Evolutionary conservation across 1,140 invertebrate species (phyloP).

Genomic region (Spodoptera frugiperda): DNA sequence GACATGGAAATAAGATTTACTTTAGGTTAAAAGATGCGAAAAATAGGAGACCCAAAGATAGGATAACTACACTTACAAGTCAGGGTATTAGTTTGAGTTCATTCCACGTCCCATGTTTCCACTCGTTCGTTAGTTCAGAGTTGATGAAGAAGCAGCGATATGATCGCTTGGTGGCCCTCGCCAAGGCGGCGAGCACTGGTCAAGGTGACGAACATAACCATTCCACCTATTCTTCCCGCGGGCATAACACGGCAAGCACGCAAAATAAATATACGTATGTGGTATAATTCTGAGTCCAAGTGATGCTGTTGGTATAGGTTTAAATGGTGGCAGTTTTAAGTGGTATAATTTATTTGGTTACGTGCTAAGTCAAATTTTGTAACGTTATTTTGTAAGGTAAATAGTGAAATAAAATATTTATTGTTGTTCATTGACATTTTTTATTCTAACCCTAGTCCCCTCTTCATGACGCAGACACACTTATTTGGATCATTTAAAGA

Average conservation of each 20-base stretch:
- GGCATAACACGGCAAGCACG: background rate
- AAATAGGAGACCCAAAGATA: conserved; percentile 67
- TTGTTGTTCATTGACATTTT: background rate
- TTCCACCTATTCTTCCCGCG: background rate
- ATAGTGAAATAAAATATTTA: conserved; percentile 48
- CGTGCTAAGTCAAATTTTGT: conserved; percentile 74
- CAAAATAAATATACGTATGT: background rate
- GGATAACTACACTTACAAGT: conserved; percentile 59
- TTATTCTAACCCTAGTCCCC: no score
- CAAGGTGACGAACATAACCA: no score
- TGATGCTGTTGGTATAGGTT: conserved; percentile 56
- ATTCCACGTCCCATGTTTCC: conserved; percentile 78
- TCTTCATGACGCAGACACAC: no score
- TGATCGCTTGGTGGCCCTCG: conserved; percentile 54
- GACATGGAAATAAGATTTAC: conserved; percentile 71
- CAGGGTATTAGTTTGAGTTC: conserved; percentile 76
- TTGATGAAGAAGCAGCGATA: conserved; percentile 67
- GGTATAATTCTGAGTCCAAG: conserved; percentile 2
- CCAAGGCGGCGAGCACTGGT: background rate
- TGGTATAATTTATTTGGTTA: conserved; percentile 70
- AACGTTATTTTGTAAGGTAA: conserved; percentile 65
- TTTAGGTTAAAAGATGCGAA: conserved; percentile 65
- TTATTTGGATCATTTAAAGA: no score
- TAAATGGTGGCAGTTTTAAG: conserved; percentile 54
- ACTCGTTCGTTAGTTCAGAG: conserved; percentile 75